Conservation (phyloP, 2,888 invertebrate species). For the Mellilla xanthometata region DNA sequence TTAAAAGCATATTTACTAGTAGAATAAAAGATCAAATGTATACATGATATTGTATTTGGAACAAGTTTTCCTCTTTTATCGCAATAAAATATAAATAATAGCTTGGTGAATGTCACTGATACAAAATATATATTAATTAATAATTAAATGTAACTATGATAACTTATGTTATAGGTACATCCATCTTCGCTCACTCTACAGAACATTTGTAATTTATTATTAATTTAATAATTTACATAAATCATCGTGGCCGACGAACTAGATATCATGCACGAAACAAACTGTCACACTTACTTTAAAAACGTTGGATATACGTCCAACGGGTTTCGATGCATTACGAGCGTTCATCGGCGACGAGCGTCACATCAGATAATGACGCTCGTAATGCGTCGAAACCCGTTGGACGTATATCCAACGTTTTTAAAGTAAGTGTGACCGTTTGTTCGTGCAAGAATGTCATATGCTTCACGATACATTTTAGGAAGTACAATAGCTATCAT, state of each 20-base stretch:
- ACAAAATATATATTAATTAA: constrained; percentile 68
- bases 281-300: too few relatives aligned
- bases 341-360: too few relatives aligned
- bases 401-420: too few relatives aligned
- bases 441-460: too few relatives aligned
- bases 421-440: too few relatives aligned
- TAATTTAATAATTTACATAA: constrained; percentile 24
- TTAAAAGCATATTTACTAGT: too few relatives aligned
- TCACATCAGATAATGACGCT: too few relatives aligned
- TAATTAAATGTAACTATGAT: constrained; percentile 50
- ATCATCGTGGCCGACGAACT: constrained; percentile 43
- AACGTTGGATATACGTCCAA: too few relatives aligned
- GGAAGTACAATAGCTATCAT: too few relatives aligned
- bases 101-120: constrained; percentile 69
- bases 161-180: constrained; percentile 61
- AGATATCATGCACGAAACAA: constrained; percentile 1
- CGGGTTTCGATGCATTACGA: too few relatives aligned
- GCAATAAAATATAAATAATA: constrained; percentile 70
- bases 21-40: constrained; percentile 34
- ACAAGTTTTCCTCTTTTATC: constrained; percentile 66
- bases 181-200: constrained; percentile 44
- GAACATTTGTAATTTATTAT: constrained; percentile 45
- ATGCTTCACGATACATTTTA: too few relatives aligned
- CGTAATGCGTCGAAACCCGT: too few relatives aligned
- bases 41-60: constrained; percentile 77